Percentiles rank a stretch among this genome's conserved stretches.
Evolutionary conservation across 2,113 vertebrate genomes (phyloP).

Genomic region (Marmota monax): DNA sequence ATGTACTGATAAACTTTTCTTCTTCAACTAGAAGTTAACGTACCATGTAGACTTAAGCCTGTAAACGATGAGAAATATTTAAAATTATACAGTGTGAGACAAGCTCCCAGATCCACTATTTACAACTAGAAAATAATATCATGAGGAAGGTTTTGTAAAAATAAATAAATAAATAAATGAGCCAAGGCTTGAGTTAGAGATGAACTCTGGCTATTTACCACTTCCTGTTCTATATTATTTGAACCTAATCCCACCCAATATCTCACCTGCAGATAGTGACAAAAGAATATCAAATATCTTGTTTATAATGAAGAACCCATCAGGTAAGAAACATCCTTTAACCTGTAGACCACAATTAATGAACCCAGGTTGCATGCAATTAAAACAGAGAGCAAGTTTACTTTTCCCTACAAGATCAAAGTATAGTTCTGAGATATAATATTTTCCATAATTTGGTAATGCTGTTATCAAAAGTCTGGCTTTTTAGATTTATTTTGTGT

Average conservation of each 20-base stretch:
- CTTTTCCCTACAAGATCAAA: neutral
- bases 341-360: neutral
- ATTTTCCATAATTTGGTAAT: neutral
- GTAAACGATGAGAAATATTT: neutral
- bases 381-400: constrained; percentile 18
- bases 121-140: neutral
- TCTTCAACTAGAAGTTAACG: neutral
- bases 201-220: neutral
- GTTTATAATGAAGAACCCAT: neutral
- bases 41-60: neutral
- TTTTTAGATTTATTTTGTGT: neutral
- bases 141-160: neutral
- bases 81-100: neutral
- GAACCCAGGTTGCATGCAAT: neutral
- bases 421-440: constrained; percentile 43
- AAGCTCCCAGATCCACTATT: neutral
- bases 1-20: neutral
- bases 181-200: neutral
- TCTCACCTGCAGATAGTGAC: neutral
- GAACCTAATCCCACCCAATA: neutral
- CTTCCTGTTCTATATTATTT: neutral
- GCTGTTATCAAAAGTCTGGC: neutral
- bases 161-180: neutral
- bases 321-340: neutral
- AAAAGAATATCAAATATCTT: constrained; percentile 23